Base-by-base conservation (phyloP, 1,140 invertebrate species). In the Episyrphus balteatus region DNA sequence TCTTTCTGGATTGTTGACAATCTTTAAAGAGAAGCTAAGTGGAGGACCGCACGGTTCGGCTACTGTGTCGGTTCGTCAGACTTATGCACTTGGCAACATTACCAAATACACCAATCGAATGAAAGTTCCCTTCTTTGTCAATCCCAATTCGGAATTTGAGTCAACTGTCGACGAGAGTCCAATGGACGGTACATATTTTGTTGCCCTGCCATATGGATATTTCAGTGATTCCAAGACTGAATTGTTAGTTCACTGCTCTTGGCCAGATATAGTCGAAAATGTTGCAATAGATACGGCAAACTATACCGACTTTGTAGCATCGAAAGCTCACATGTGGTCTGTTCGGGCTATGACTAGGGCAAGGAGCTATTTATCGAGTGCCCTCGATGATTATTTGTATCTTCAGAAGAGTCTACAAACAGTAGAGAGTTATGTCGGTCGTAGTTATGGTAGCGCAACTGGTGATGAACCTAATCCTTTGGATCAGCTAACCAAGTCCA, bases 231-330 rank as follows among this genome's bases (percentile, higher is more conserved):
- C 90, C 5, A 74, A 79, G 49, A 84, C 82, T 40, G 80, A 85
- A 68, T 72, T 94, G 21, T 73, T 83, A 50, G 67, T 96, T 3
- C 84, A 83, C 59, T 82, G 86, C n/a, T 86, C 84, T 9, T 98
- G 93, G 93, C 84, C 84, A 3, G 75, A 82, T 62, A 72, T 96
- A 41, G 79, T 82, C 5, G 92, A 95, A 63, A 83, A 87, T 65
- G 78, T 88, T 30, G 81, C 95, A 26, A 81, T 92, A 1, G 93
- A 97, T 60, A 88, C 83, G 53, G 82, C 89, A 61, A 80, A 78
- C 47, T 89, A 90, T 63, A 86, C 84, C 34, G 88, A 95, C 71
- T 82, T 97, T 55, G 82, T 92, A 60, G 89, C 92, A 10, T 69
- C 84, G 19, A 78, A 85, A 56, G 91, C 93, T 19, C 84, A 86